phyloP scores from a whole-genome alignment of 2,797 vertebrate genomes.

The Liasis olivaceus region DNA sequence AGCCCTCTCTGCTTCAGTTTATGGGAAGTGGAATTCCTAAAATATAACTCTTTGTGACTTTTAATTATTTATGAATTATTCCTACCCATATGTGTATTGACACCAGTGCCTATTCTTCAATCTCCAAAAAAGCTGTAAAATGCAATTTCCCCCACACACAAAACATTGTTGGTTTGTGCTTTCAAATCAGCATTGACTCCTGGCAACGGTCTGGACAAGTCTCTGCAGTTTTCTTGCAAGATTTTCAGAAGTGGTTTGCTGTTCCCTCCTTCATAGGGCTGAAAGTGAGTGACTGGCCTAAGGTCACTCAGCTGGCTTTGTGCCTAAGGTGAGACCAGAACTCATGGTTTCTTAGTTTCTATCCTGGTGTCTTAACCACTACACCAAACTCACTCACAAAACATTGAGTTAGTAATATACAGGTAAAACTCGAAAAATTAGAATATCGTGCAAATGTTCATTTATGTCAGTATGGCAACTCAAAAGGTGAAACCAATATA shows the following conservation, averaged over 20 bases:
- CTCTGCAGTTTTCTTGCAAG: not conserved
- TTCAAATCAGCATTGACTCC: not conserved
- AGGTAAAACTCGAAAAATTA: no score
- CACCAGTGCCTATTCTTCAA: constrained; percentile 7
- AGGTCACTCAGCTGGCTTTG: not conserved
- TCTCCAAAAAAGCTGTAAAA: constrained; percentile 1
- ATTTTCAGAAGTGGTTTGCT: not conserved
- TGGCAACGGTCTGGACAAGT: not conserved
- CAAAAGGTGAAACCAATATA: no score
- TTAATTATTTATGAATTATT: not conserved
- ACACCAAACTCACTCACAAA: not conserved
- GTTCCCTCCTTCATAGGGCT: not conserved
- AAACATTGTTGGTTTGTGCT: not conserved
- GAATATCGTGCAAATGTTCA: no score
- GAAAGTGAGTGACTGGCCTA: not conserved
- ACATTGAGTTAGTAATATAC: not conserved
- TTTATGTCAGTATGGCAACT: no score
- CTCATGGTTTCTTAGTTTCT: not conserved
- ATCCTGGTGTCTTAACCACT: not conserved
- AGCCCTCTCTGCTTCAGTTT: constrained; percentile 5
- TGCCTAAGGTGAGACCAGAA: not conserved
- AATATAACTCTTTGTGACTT: not conserved
- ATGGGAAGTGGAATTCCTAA: constrained; percentile 6
- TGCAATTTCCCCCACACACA: not conserved
- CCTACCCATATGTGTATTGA: not conserved